Evolutionary conservation across 2,888 invertebrate species (phyloP).

Genomic region (Hylaea fasciaria): DNA sequence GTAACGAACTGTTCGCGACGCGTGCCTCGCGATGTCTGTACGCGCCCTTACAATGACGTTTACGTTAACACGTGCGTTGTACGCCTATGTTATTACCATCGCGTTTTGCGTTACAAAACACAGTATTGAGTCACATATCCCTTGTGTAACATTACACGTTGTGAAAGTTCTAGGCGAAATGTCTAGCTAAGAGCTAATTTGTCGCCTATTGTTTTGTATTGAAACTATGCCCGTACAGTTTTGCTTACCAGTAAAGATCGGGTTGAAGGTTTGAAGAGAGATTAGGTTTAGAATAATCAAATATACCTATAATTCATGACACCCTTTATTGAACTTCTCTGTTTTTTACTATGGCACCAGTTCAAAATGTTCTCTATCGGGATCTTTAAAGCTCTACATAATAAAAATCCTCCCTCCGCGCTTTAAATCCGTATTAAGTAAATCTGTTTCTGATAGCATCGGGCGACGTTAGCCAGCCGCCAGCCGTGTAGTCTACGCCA

Average conservation of each 20-base stretch:
- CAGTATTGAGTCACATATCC: slow-evolving; percentile 10
- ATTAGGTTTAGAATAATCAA: no score
- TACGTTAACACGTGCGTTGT: slow-evolving; percentile 4
- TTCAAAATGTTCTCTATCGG: not conserved
- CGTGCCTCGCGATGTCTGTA: no score
- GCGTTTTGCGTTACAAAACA: slow-evolving; percentile 6
- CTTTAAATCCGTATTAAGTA: no score
- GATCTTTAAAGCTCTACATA: not conserved
- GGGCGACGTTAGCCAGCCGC: slow-evolving; percentile 33
- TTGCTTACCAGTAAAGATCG: no score
- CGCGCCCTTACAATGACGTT: not conserved
- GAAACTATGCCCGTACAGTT: no score
- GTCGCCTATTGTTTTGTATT: not conserved
- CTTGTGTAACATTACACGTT: slow-evolving; percentile 5
- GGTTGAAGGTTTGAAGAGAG: no score
- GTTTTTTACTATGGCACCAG: no score
- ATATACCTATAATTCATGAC: no score
- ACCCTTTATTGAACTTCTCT: not conserved
- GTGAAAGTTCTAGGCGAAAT: slow-evolving; percentile 5
- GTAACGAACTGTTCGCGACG: no score
- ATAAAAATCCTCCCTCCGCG: no score
- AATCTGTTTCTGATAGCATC: slow-evolving; percentile 68
- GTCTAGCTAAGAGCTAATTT: not conserved
- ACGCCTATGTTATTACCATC: slow-evolving; percentile 23
- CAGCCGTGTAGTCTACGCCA: not conserved